Evolutionary conservation across 2,888 invertebrate species (phyloP).

Genomic region (Trichogramma dendrolimi): DNA sequence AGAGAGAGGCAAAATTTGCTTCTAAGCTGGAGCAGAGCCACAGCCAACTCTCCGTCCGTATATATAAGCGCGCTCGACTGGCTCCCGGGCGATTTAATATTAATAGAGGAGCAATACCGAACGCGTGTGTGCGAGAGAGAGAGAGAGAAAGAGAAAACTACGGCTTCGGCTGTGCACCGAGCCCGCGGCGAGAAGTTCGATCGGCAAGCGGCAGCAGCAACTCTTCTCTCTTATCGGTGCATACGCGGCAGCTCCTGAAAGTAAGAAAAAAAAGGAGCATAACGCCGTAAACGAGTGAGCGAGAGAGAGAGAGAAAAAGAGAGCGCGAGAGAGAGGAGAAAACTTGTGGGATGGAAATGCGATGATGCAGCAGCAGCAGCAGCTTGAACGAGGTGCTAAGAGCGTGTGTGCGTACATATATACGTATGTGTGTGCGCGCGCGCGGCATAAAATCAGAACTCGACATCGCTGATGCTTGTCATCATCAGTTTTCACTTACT

Average conservation of each 20-base stretch:
- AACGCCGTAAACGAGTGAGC: too few relatives aligned
- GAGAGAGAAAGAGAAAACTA: neutral
- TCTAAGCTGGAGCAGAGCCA: too few relatives aligned
- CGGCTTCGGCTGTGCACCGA: neutral
- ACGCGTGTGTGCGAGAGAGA: too few relatives aligned
- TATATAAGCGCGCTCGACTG: conserved; percentile 13
- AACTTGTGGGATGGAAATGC: neutral
- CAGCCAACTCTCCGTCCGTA: neutral
- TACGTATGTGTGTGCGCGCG: neutral
- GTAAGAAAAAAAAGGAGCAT: neutral
- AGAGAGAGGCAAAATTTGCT: too few relatives aligned
- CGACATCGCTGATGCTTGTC: neutral
- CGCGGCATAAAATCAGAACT: conserved; percentile 1
- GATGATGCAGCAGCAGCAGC: neutral
- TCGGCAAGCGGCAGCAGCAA: too few relatives aligned
- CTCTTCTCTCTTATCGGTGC: too few relatives aligned
- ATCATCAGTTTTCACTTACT: too few relatives aligned
- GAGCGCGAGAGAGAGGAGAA: neutral
- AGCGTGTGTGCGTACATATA: too few relatives aligned
- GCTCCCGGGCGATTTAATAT: conserved; percentile 23
- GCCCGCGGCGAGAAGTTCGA: neutral
- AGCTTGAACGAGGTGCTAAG: too few relatives aligned
- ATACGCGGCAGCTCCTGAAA: neutral
- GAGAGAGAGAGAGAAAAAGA: conserved; percentile 1
- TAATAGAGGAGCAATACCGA: conserved; percentile 14